A percentile compares a stretch with the other conserved stretches of the same genome.
phyloP scores from a whole-genome alignment of 2,888 invertebrate species.

The Automeris io region DNA sequence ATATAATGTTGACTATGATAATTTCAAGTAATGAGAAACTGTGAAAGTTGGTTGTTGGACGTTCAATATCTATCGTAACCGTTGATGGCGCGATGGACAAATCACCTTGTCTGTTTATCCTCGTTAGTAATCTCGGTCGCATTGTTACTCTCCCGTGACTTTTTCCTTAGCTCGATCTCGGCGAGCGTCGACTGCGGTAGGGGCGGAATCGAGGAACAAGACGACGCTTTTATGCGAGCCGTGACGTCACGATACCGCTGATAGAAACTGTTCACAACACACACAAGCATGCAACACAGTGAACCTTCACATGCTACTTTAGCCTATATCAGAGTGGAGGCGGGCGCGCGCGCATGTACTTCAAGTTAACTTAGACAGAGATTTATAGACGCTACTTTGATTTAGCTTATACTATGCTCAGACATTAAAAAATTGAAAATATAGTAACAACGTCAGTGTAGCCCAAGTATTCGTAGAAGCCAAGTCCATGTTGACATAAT shows the following conservation, averaged over 20 bases:
- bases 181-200: slow-evolving; percentile 63
- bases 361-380: too few species aligned
- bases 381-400: too few species aligned
- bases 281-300: not conserved
- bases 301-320: not conserved
- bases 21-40: too few species aligned
- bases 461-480: too few species aligned
- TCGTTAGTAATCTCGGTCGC: slow-evolving; percentile 54
- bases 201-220: slow-evolving; percentile 85
- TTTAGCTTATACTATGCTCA: too few species aligned
- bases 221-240: slow-evolving; percentile 91
- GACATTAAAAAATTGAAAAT: too few species aligned
- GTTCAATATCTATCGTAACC: slow-evolving; percentile 12
- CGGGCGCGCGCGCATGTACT: too few species aligned
- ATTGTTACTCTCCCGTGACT: slow-evolving; percentile 51
- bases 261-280: slow-evolving; percentile 77
- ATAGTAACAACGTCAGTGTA: too few species aligned
- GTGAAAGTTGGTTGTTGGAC: too few species aligned
- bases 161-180: slow-evolving; percentile 45
- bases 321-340: too few species aligned
- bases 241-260: slow-evolving; percentile 91
- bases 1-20: too few species aligned
- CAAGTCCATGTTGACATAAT: too few species aligned
- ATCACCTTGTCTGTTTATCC: slow-evolving; percentile 68
- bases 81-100: slow-evolving; percentile 24